Percentiles rank a stretch among this genome's conserved stretches.
phyloP scores from a whole-genome alignment of 2,888 invertebrate species.

The Torymus auratus region DNA sequence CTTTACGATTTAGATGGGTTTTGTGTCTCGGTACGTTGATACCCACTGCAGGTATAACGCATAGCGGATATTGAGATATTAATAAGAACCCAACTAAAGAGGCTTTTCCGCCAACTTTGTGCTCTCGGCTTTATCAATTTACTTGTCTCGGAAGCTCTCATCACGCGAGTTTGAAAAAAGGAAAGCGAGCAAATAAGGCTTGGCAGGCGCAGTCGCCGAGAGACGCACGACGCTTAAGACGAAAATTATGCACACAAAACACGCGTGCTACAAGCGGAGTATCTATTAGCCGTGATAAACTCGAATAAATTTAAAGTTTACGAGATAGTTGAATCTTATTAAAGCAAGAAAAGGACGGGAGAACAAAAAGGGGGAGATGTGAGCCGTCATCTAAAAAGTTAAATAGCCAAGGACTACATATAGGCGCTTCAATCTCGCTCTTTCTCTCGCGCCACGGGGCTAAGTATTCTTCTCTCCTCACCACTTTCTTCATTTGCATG shows the following conservation, averaged over 20 bases:
- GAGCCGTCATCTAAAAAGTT: conserved; percentile 27
- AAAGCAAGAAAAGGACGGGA: background rate
- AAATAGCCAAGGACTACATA: conserved; percentile 60
- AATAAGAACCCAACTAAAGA: conserved; percentile 7
- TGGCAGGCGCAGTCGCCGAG: too few species aligned
- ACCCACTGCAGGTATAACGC: too few species aligned
- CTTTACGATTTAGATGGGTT: too few species aligned
- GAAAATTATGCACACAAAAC: conserved; percentile 33
- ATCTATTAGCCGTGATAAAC: conserved; percentile 42
- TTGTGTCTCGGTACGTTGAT: too few species aligned
- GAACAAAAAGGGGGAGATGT: background rate
- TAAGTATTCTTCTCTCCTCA: conserved; percentile 64
- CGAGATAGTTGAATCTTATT: conserved; percentile 44
- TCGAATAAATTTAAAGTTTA: conserved; percentile 50
- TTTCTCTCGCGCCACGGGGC: conserved; percentile 40
- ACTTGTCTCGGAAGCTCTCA: background rate
- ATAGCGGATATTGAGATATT: too few species aligned
- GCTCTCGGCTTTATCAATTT: conserved; percentile 33
- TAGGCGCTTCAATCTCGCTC: conserved; percentile 67
- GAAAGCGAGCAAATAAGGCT: background rate
- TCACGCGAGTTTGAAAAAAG: conserved; percentile 11
- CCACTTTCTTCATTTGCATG: conserved; percentile 69
- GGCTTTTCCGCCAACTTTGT: conserved; percentile 27
- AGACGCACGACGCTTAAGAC: conserved; percentile 9
- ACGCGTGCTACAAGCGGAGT: conserved; percentile 2